Conservation (phyloP, 1,140 invertebrate genomes). For the Nixonia krombeini region DNA sequence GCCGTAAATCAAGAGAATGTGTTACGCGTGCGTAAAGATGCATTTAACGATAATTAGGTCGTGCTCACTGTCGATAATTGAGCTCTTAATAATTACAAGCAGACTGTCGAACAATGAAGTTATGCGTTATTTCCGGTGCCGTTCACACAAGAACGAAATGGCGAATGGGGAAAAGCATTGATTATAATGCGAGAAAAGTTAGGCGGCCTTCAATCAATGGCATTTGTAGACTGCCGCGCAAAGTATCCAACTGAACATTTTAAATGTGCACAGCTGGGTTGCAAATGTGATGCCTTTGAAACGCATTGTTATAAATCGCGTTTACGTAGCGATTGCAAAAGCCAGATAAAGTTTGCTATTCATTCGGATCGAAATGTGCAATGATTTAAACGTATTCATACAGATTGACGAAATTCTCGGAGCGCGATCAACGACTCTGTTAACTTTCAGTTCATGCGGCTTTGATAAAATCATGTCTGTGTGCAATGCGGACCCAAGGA, state of each 20-base stretch:
- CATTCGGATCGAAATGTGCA: too few species aligned
- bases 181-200: constrained; percentile 5
- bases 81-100: constrained; percentile 30
- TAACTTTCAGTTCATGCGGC: too few species aligned
- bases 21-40: constrained; percentile 34
- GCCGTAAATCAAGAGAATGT: constrained; percentile 1
- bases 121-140: constrained; percentile 10
- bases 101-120: constrained; percentile 24
- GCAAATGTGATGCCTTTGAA: background rate
- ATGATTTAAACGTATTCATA: too few species aligned
- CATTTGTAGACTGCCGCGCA: constrained; percentile 29
- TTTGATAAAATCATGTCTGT: constrained; percentile 4
- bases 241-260: too few species aligned
- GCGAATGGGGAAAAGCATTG: constrained; percentile 11
- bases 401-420: background rate
- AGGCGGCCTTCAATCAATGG: constrained; percentile 14
- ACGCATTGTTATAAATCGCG: constrained; percentile 1
- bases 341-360: too few species aligned
- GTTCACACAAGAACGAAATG: constrained; percentile 15
- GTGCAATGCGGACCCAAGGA: constrained; percentile 3
- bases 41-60: constrained; percentile 36
- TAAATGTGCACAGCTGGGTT: too few species aligned
- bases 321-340: too few species aligned
- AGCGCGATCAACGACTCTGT: too few species aligned
- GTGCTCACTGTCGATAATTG: constrained; percentile 35